Conservation (phyloP, 2,113 vertebrate species). For the Phodopus roborovskii region DNA sequence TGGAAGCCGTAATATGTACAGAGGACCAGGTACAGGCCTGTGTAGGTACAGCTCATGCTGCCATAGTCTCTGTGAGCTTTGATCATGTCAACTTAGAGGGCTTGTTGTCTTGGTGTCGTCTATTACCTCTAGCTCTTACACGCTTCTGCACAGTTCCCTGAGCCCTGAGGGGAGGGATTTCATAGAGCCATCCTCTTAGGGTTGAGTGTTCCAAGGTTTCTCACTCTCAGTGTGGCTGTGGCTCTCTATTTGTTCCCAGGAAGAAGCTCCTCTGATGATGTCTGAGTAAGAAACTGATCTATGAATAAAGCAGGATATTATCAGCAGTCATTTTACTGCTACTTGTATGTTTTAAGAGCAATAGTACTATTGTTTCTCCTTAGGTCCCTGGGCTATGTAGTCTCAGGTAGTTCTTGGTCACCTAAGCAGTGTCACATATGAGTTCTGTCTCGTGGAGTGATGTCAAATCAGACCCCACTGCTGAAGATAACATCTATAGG, state of each 20-base stretch:
- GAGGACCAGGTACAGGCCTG: background rate
- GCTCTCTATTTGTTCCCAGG: background rate
- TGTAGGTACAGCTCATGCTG: background rate
- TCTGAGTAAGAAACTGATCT: background rate
- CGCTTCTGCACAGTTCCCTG: background rate
- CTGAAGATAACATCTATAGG: background rate
- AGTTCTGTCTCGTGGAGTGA: background rate
- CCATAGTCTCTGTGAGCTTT: background rate
- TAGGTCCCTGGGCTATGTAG: background rate
- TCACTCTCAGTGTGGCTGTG: background rate
- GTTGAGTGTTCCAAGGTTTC: background rate
- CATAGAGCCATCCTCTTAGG: background rate
- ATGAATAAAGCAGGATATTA: background rate
- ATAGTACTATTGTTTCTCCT: no score
- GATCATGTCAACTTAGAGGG: no score
- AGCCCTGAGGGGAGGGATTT: background rate
- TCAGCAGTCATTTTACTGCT: background rate
- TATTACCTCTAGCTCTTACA: background rate
- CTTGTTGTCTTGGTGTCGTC: background rate
- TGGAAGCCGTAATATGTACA: background rate
- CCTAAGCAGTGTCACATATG: background rate
- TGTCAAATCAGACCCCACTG: background rate
- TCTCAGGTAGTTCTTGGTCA: background rate
- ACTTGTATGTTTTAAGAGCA: background rate
- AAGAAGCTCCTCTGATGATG: background rate